Evolutionary conservation across 2,797 vertebrate genomes (phyloP).

Genomic region (Characodon lateralis): DNA sequence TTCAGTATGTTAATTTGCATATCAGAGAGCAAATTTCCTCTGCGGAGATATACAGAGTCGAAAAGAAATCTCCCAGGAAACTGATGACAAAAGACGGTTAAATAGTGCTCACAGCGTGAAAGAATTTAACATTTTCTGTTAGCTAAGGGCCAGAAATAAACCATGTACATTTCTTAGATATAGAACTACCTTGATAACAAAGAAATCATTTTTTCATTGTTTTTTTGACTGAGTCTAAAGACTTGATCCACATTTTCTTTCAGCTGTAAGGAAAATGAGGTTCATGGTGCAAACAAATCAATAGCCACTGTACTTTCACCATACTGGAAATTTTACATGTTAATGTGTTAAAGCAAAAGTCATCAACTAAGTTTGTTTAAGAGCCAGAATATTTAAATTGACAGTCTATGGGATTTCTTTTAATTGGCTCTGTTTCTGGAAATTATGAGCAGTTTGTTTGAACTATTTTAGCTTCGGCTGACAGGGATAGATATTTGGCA

Average conservation of each 20-base stretch:
- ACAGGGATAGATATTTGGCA: background rate
- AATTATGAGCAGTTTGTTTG: background rate
- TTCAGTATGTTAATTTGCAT: constrained; percentile 37
- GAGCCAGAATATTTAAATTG: background rate
- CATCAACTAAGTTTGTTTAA: background rate
- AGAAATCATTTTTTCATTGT: background rate
- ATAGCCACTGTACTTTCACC: background rate
- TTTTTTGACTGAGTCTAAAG: background rate
- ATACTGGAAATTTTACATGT: background rate
- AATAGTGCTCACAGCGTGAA: background rate
- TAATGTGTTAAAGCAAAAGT: background rate
- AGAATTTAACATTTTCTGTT: background rate
- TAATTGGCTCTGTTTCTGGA: background rate
- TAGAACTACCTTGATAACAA: background rate
- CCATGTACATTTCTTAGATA: background rate
- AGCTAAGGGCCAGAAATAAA: background rate
- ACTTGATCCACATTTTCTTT: background rate
- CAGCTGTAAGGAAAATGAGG: background rate
- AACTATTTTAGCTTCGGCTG: background rate
- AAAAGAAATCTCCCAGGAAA: background rate
- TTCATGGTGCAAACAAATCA: background rate
- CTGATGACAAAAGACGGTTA: background rate
- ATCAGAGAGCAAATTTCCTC: constrained; percentile 38
- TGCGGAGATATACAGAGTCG: constrained; percentile 12
- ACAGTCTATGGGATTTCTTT: background rate